phyloP scores from a whole-genome alignment of 2,797 vertebrate genomes.

The Myoxocephalus aenaeus region DNA sequence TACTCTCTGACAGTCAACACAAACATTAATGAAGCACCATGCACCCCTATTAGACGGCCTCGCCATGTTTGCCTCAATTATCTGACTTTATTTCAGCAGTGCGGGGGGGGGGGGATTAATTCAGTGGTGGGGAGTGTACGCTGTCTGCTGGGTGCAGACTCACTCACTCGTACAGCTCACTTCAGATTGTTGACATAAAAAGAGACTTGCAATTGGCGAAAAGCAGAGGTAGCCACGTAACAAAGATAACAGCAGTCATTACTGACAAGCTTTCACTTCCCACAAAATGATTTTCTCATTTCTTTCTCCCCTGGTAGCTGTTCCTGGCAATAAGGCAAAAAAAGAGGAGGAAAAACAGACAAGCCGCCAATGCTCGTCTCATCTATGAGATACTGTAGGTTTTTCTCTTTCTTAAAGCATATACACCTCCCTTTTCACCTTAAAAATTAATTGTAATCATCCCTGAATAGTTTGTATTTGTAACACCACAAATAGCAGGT shows the following conservation, averaged over 20 bases:
- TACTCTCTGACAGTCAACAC: conserved; percentile 73
- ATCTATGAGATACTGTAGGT: conserved; percentile 35
- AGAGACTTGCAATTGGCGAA: conserved; percentile 44
- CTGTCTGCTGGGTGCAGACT: conserved; percentile 24
- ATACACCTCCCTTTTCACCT: not conserved
- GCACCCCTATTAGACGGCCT: conserved; percentile 55
- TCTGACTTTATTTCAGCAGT: conserved; percentile 66
- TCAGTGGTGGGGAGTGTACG: conserved; percentile 4
- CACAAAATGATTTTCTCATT: conserved; percentile 56
- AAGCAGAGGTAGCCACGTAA: conserved; percentile 54
- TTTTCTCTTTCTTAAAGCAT: conserved; percentile 26
- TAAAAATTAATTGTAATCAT: conserved; percentile 5
- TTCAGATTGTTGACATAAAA: conserved; percentile 54
- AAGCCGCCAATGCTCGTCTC: conserved; percentile 28
- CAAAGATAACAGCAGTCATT: conserved; percentile 55
- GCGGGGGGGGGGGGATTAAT: conserved; percentile 45
- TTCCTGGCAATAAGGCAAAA: conserved; percentile 41
- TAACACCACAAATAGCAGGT: conserved; percentile 53
- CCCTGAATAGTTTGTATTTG: conserved; percentile 52
- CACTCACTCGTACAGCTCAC: conserved; percentile 35
- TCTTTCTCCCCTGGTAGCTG: conserved; percentile 36
- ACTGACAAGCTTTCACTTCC: conserved; percentile 55
- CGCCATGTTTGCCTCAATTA: conserved; percentile 75
- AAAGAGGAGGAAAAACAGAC: conserved; percentile 28
- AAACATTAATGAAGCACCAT: conserved; percentile 76